Evolutionary conservation across 2,797 vertebrate species (phyloP), one percentile per base, ranked within the genome.

Genomic region (Danio choprae): DNA sequence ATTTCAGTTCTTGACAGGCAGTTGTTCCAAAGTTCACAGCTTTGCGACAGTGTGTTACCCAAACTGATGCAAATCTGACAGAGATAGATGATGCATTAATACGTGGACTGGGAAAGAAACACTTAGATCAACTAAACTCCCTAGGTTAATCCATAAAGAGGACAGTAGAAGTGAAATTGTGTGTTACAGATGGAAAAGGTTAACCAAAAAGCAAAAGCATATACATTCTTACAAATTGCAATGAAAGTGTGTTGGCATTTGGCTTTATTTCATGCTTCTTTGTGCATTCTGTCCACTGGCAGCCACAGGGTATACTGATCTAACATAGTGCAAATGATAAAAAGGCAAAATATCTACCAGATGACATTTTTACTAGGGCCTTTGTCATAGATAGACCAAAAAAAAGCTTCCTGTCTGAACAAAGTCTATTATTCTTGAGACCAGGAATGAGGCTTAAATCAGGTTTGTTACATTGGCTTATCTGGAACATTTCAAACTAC

Each of bases 401-500:
- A 63, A 15, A 15, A 29, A 13, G 5, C 60, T 64, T n/a, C 40
- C 50, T n/a, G 6, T 70, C 36, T 55, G 16, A 29, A 56, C 9
- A 77, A 56, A 43, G 15, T 10, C 3, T 63, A 13, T 67, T 65
- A 67, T 58, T 53, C 8, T 10, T 41, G 10, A 74, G 29, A 40
- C 16, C 38, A 74, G 69, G 64, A 64, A 56, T 70, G 80, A 64
- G 67, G 44, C 77, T 56, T 44, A 43, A 15, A 58, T 50, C 53
- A 40, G 44, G n/a, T 36, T 55, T 56, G 15, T 55, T 64, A 55
- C 50, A 13, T 36, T 77, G 18, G 74, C 67, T 58, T 77, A 72
- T 73, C 65, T 73, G 51, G 51, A 69, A 75, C 50, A 72, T 77
- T 81, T 75, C 48, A 69, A 60, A 76, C 60, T 67, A 40, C 62